Percentiles rank a stretch among this genome's conserved stretches.
These are phyloP conservation scores for Heliconius erato DNA, from an alignment of 2,888 invertebrate species.

Conservation along the genomic window DNA sequence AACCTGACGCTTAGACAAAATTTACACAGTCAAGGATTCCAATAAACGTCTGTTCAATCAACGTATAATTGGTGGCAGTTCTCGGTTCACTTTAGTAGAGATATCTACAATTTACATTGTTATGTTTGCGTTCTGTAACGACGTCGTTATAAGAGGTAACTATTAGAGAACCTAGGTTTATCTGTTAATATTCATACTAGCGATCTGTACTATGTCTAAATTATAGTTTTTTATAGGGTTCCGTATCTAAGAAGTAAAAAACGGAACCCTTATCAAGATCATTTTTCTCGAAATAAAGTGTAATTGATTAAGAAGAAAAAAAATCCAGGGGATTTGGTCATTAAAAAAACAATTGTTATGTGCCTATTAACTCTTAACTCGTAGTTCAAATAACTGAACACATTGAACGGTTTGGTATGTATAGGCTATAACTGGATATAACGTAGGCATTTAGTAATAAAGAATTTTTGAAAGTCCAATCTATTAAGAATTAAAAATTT, in stretches of 20 bases:
- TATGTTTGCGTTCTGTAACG: constrained; percentile 32
- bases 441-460: background rate
- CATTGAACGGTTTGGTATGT: too few relatives aligned
- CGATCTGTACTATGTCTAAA: too few relatives aligned
- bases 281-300: too few relatives aligned
- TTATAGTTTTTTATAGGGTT: too few relatives aligned
- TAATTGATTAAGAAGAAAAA: too few relatives aligned
- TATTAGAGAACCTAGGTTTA: background rate
- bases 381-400: background rate
- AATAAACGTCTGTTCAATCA: constrained; percentile 21
- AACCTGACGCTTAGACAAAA: constrained; percentile 11
- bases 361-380: too few relatives aligned
- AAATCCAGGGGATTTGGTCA: too few relatives aligned
- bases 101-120: constrained; percentile 14
- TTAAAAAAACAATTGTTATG: too few relatives aligned
- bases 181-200: too few relatives aligned
- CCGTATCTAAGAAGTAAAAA: too few relatives aligned
- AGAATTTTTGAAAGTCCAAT: background rate
- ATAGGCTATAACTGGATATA: background rate
- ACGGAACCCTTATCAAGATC: too few relatives aligned
- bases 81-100: constrained; percentile 28
- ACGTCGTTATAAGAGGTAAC: background rate
- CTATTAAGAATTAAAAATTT: background rate
- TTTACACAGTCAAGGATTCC: constrained; percentile 4
- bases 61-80: constrained; percentile 29